Conservation (phyloP, 1,140 invertebrate genomes). For the Dreissena polymorpha region DNA sequence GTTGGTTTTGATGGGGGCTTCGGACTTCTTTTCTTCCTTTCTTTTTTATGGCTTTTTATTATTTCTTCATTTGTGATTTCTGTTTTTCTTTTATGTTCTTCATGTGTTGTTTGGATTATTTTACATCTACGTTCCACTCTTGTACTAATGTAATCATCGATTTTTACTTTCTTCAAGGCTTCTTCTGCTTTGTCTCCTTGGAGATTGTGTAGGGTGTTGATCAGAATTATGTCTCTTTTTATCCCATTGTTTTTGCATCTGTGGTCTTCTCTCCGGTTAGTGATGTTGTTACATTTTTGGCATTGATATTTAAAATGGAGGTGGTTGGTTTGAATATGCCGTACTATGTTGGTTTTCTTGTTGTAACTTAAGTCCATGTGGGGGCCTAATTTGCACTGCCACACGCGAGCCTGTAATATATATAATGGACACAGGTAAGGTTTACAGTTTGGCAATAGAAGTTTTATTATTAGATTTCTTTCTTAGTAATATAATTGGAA, state of each 20-base stretch:
- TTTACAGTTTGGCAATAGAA: background rate
- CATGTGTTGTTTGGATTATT: background rate
- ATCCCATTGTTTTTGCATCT: background rate
- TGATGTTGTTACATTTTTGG: background rate
- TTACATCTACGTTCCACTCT: background rate
- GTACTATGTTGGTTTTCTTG: background rate
- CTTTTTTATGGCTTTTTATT: no score
- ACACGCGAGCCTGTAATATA: constrained; percentile 1
- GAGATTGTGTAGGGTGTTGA: background rate
- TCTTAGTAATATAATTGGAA: no score
- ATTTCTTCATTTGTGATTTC: background rate
- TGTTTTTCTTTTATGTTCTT: background rate
- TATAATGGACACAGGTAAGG: background rate
- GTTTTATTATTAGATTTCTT: no score
- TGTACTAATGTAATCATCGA: background rate
- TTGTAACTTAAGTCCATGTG: background rate
- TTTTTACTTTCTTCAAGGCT: background rate
- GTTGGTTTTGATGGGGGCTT: background rate
- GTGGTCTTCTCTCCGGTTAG: background rate
- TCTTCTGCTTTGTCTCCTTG: background rate
- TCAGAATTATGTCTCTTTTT: background rate
- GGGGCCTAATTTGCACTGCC: background rate
- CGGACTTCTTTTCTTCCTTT: no score
- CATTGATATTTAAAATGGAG: constrained; percentile 1
- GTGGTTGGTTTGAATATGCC: background rate